Conservation (phyloP, 2,797 vertebrate genomes). For the Fundulus diaphanus region DNA sequence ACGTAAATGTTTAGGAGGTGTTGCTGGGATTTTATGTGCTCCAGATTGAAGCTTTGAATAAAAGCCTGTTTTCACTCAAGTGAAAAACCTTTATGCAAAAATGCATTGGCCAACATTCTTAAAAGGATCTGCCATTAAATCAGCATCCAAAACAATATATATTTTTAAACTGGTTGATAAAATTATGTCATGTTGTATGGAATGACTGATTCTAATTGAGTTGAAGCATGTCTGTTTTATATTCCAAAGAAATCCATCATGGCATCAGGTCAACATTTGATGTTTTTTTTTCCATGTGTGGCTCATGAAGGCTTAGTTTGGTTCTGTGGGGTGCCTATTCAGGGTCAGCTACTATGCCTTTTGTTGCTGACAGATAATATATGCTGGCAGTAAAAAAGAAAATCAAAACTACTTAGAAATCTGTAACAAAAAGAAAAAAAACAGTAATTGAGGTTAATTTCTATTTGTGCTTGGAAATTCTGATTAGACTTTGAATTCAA, state of each 20-base stretch:
- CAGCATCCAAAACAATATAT: background rate
- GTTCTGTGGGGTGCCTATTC: background rate
- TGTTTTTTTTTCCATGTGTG: conserved; percentile 1
- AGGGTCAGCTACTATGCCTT: background rate
- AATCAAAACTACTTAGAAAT: background rate
- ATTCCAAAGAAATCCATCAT: background rate
- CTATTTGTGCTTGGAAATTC: background rate
- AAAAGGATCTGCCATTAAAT: conserved; percentile 1
- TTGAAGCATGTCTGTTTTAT: background rate
- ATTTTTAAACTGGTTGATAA: conserved; percentile 9
- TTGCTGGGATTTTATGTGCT: conserved; percentile 49
- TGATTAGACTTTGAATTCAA: background rate
- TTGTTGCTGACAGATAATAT: background rate
- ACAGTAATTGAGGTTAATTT: background rate
- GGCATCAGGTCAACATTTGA: background rate
- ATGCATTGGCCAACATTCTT: conserved; percentile 21
- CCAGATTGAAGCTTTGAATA: conserved; percentile 9
- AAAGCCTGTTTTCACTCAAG: conserved; percentile 44
- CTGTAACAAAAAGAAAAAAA: background rate
- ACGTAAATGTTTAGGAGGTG: conserved; percentile 48
- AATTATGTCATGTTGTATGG: background rate
- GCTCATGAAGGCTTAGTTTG: background rate
- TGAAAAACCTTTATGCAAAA: conserved; percentile 7
- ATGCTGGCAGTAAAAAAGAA: background rate
- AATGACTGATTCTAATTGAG: background rate